Evolutionary conservation across 2,113 vertebrate genomes (phyloP).

Genomic region (Chamaetylas fuelleborni): DNA sequence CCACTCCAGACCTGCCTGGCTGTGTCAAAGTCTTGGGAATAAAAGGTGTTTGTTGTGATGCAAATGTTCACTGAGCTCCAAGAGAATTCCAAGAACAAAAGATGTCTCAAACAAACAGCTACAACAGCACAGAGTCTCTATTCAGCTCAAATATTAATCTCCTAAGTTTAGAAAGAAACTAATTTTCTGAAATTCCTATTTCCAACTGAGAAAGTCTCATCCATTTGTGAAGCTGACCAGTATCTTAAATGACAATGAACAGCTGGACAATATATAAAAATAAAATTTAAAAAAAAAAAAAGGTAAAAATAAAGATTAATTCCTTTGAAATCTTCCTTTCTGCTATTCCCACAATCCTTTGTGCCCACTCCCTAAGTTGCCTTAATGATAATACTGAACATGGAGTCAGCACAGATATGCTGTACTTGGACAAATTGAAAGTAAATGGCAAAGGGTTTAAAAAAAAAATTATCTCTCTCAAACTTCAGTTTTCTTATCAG

Average conservation of each 20-base stretch:
- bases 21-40: not conserved
- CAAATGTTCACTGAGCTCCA: not conserved
- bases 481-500: constrained; percentile 27
- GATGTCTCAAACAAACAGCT: not conserved
- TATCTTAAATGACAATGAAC: not conserved
- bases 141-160: not conserved
- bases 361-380: not conserved
- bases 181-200: not conserved
- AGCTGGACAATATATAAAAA: not conserved
- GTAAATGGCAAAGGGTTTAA: not conserved
- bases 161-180: not conserved
- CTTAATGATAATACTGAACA: not conserved
- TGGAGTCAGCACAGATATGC: not conserved
- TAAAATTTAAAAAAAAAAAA: not conserved
- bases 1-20: not conserved
- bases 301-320: not conserved
- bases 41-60: not conserved
- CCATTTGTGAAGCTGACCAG: not conserved
- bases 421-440: constrained; percentile 19
- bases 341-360: not conserved
- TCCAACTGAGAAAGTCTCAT: not conserved
- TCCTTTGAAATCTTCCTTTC: not conserved
- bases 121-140: not conserved
- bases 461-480: not conserved
- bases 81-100: not conserved